A percentile compares a stretch with the other conserved stretches of the same genome.
Evolutionary conservation across 2,888 invertebrate species (phyloP).

Genomic region (Seira ritae): DNA sequence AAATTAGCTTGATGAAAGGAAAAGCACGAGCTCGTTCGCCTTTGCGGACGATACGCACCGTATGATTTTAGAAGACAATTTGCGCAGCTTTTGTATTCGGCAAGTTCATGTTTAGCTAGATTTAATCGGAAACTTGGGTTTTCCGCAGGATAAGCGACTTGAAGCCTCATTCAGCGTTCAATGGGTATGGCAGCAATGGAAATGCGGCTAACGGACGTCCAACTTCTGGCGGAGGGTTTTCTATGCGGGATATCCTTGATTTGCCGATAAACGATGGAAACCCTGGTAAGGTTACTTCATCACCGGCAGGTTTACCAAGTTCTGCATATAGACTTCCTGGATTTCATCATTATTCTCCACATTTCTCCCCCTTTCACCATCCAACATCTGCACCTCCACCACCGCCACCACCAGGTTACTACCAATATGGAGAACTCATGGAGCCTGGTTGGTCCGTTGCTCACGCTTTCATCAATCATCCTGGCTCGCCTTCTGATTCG

Average conservation of each 20-base stretch:
- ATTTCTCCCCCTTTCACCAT: constrained; percentile 56
- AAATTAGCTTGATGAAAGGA: no score
- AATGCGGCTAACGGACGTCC: constrained; percentile 46
- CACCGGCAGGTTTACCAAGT: constrained; percentile 21
- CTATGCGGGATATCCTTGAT: constrained; percentile 70
- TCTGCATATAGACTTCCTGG: constrained; percentile 55
- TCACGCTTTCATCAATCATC: constrained; percentile 59
- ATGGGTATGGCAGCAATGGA: constrained; percentile 19
- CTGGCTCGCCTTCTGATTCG: constrained; percentile 46
- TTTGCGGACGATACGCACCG: no score
- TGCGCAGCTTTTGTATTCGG: no score
- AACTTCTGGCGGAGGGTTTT: constrained; percentile 66
- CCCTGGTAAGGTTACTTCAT: constrained; percentile 42
- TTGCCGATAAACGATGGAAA: constrained; percentile 59
- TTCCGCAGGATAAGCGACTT: constrained; percentile 45
- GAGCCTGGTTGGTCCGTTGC: constrained; percentile 62
- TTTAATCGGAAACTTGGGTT: not conserved
- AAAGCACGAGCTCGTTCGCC: no score
- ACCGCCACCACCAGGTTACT: constrained; percentile 46
- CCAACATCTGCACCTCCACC: constrained; percentile 33
- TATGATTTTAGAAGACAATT: no score
- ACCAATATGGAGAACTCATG: constrained; percentile 57
- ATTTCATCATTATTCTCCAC: constrained; percentile 57
- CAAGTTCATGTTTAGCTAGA: not conserved
- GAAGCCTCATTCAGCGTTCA: constrained; percentile 41